A percentile compares a stretch with the other conserved stretches of the same genome.
These are phyloP conservation scores for Megalopta genalis DNA, from an alignment of 1,140 invertebrate genomes.

Conservation along the genomic window DNA sequence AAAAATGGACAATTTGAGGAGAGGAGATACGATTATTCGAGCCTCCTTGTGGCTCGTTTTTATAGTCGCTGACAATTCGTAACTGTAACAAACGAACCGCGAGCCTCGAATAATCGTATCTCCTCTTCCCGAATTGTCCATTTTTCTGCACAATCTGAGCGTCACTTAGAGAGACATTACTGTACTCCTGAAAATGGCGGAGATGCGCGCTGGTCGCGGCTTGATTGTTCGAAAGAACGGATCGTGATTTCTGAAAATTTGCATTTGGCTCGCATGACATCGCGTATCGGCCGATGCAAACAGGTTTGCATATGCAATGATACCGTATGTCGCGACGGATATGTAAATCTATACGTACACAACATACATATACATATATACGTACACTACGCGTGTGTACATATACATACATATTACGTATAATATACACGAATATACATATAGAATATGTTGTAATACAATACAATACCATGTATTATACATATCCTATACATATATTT, in stretches of 20 bases:
- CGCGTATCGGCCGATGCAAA: constrained; percentile 52
- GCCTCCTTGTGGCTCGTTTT: no score
- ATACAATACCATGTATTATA: no score
- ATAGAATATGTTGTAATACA: no score
- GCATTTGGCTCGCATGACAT: constrained; percentile 50
- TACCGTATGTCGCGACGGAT: constrained; percentile 61
- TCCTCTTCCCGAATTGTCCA: no score
- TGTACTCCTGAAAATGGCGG: neutral
- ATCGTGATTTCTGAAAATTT: constrained; percentile 56
- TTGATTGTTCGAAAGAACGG: constrained; percentile 4
- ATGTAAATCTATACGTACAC: constrained; percentile 14
- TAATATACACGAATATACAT: constrained; percentile 6
- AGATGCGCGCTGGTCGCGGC: neutral
- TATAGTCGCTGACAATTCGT: no score
- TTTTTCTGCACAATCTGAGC: no score
- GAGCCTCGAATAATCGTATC: no score
- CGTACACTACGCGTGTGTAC: neutral
- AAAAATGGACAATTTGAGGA: no score
- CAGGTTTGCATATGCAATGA: constrained; percentile 67
- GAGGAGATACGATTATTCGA: no score
- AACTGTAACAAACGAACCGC: no score
- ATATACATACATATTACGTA: neutral
- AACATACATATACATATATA: neutral
- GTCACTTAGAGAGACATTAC: no score
- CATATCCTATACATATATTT: no score